Evolutionary conservation across 1,140 invertebrate genomes (phyloP).

Genomic region (Macrobrachium nipponense): DNA sequence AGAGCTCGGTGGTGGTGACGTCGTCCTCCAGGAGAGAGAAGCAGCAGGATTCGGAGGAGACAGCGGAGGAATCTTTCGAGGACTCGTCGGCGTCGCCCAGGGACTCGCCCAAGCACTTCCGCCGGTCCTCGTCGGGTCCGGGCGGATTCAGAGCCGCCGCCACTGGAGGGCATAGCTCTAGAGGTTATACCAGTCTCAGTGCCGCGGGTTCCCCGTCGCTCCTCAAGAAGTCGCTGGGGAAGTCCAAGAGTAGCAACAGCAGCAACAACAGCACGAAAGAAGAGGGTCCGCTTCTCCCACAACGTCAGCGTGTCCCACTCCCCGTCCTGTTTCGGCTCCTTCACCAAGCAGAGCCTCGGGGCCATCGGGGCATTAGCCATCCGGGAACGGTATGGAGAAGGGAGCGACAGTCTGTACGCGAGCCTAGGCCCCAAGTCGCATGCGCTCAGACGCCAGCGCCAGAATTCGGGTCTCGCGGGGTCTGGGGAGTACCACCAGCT

Average conservation of each 20-base stretch:
- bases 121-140: not conserved
- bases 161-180: constrained; percentile 37
- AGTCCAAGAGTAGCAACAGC: not conserved
- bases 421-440: constrained; percentile 18
- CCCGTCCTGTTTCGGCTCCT: not conserved
- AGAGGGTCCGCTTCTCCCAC: constrained; percentile 27
- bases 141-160: constrained; percentile 21
- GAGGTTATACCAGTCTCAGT: constrained; percentile 42
- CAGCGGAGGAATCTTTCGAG: constrained; percentile 7
- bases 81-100: not conserved
- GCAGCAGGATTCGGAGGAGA: constrained; percentile 9
- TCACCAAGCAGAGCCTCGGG: constrained; percentile 27
- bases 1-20: not conserved
- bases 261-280: constrained; percentile 15
- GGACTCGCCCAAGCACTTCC: not conserved
- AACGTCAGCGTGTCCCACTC: constrained; percentile 23
- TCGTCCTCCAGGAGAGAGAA: not conserved
- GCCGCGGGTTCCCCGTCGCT: constrained; percentile 15
- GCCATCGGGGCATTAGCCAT: constrained; percentile 37
- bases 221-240: constrained; percentile 18
- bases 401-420: constrained; percentile 23
- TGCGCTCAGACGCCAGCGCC: constrained; percentile 27
- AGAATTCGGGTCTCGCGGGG: not conserved
- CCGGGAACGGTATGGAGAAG: constrained; percentile 39
- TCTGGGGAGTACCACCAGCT: constrained; percentile 26